A percentile compares a stretch with the other conserved stretches of the same genome.
Evolutionary conservation across 2,888 invertebrate genomes (phyloP).

Genomic region (Phlogophora meticulosa): DNA sequence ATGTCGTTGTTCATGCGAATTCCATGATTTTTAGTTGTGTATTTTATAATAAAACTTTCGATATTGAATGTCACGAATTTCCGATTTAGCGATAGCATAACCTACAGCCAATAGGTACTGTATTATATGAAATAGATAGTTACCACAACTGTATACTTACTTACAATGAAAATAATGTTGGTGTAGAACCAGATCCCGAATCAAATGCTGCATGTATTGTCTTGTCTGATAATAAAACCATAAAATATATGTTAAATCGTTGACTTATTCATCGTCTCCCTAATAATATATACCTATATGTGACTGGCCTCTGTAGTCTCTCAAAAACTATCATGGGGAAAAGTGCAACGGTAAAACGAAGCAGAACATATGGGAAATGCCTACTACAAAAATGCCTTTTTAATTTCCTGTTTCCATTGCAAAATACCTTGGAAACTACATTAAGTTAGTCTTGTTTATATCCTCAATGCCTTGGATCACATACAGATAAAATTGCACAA

Average conservation of each 20-base stretch:
- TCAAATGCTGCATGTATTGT: constrained; percentile 9
- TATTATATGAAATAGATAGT: constrained; percentile 32
- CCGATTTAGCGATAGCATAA: constrained; percentile 59
- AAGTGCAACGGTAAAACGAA: not conserved
- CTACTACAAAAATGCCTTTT: not conserved
- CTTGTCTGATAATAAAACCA: constrained; percentile 46
- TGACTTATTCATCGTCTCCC: constrained; percentile 27
- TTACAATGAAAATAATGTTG: not conserved
- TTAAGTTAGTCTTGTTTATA: not conserved
- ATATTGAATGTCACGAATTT: constrained; percentile 7
- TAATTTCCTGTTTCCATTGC: not conserved
- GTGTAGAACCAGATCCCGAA: constrained; percentile 5
- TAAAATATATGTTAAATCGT: constrained; percentile 1
- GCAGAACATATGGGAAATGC: constrained; percentile 6
- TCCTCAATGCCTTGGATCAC: not conserved
- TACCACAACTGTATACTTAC: constrained; percentile 40
- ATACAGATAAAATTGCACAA: not conserved
- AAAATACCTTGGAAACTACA: constrained; percentile 3
- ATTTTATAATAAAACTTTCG: constrained; percentile 18
- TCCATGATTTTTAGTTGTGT: constrained; percentile 77
- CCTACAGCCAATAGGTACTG: constrained; percentile 13
- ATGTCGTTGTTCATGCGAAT: constrained; percentile 43
- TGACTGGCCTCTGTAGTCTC: too few relatives aligned
- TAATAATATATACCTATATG: too few relatives aligned
- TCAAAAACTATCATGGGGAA: not conserved